Evolutionary conservation across 1,140 invertebrate species (phyloP), one percentile per base, ranked within the genome.

Genomic region (Stenopsyche tienmushanensis): DNA sequence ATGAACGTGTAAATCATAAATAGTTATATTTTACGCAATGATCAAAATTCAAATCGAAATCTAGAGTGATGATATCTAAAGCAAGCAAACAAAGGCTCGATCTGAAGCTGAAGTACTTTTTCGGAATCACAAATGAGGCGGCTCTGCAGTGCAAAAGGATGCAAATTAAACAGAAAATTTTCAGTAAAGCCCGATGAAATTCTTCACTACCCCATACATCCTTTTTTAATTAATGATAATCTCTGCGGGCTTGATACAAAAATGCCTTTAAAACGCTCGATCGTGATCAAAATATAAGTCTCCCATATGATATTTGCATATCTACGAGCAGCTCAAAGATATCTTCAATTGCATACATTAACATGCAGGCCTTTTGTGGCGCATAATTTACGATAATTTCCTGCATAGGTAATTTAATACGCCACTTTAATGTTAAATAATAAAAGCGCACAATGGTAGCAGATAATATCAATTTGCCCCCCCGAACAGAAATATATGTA

Each of bases 391-490:
- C 47, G 54, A 34, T 68, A 68, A 68, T 64, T 68, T 53, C 50
- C 47, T 68, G 54, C 39, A 39, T 20, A 57, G 18, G 66, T 60
- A 68, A 68, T 62, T 49, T 68, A 68, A 68, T 64, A 68, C 55
- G 44, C 15, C 55, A 62, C 21, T 68, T 52, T 60, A 64, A 64
- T 45, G 41, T 25, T 49, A 44, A 59, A 54, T 34, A 34, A 68
- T 66, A 53, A 63, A 68, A 68, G 52, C 25, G 41, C 39, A 52
- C 42, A 68, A 68, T 39, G 62, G 49, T 10, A 39, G 44, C 60
- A 54, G 62, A 64, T 64, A 55, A 68, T 68, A 68, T 68, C 66
- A 68, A 68, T 64, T 68, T 68, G 64, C 62, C 54, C 66, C 66
- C 47, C 34, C 15, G 17, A 9, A 2, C 52, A 25, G 52, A 54